Conservation (phyloP, 2,888 invertebrate species). For the Bembecia ichneumoniformis region DNA sequence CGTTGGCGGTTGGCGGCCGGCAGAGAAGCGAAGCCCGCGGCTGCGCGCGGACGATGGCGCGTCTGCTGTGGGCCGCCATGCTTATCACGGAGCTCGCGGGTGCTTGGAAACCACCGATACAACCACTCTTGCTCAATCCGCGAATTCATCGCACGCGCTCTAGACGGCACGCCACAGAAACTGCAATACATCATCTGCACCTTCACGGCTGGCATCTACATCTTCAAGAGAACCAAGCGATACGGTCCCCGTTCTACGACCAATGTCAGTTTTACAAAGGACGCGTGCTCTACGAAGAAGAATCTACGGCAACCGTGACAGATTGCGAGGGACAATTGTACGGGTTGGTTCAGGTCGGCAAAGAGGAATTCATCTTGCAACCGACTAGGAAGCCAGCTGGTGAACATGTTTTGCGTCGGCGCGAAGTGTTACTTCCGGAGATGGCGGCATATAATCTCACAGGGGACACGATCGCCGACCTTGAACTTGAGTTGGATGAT, state of each 20-base stretch:
- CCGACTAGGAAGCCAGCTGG: conserved; percentile 30
- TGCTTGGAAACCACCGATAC: conserved; percentile 32
- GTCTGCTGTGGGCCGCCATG: conserved; percentile 53
- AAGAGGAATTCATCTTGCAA: conserved; percentile 61
- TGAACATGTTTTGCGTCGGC: conserved; percentile 46
- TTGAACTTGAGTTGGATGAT: conserved; percentile 55
- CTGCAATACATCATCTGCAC: conserved; percentile 35
- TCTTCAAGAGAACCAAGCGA: conserved; percentile 52
- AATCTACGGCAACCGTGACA: conserved; percentile 65
- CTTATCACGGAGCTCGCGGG: conserved; percentile 35
- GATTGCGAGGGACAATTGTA: conserved; percentile 68
- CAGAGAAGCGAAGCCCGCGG: conserved; percentile 54
- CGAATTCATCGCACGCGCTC: conserved; percentile 17
- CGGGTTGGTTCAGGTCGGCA: conserved; percentile 59
- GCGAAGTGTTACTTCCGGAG: conserved; percentile 49
- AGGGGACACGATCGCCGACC: conserved; percentile 53
- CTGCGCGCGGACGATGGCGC: conserved; percentile 62
- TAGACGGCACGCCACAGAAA: conserved; percentile 26
- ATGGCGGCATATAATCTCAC: conserved; percentile 50
- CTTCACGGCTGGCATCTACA: conserved; percentile 56
- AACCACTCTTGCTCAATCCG: conserved; percentile 19
- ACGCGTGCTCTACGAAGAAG: conserved; percentile 40
- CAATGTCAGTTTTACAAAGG: conserved; percentile 60
- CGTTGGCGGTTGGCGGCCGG: conserved; percentile 30
- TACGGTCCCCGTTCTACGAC: conserved; percentile 55